Evolutionary conservation across 2,888 invertebrate species (phyloP), one percentile per base, ranked within the genome.

Genomic region (Anoncus sp.): DNA sequence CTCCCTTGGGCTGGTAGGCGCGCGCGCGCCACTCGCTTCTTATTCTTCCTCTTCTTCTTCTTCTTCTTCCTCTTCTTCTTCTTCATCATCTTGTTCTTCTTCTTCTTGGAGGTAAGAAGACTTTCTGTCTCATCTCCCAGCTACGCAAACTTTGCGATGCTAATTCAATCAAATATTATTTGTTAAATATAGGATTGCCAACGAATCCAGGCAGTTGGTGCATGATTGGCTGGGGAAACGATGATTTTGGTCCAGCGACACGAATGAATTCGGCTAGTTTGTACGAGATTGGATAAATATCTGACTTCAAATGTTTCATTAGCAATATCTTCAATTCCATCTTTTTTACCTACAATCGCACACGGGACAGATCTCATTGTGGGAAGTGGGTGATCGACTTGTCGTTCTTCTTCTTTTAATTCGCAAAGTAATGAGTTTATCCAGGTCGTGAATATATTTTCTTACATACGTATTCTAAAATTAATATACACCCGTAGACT

Each of bases 1-100:
- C 67, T 59, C 82, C 78, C 65, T 45, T 55, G 70, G 60, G 79
- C 79, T 40, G 63, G 49, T 27, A 22, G 63, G 31, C 59, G 63
- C 65, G 70, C 73, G 43, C 80, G 70, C n/a, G n/a, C n/a, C n/a
- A 49, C 76, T 78, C 71, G 63, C 43, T 63, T 70, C 38, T 57
- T 67, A n/a, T 60, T 59, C 49, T 53, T 74, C 66, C 43, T 72
- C 65, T 18, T 51, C 49, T 53, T 27, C 16, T 18, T 27, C 27
- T 10, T 51, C 38, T 38, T 55, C 67, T 51, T 18, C 45, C 12
- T 49, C 31, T 31, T 38, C 45, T 57, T 18, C 22, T 16, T 31
- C 57, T 45, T 57, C n/a, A n/a, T n/a, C n/a, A n/a, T n/a, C n/a
- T n/a, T n/a, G n/a, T n/a, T n/a, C n/a, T n/a, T n/a, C n/a, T n/a